Evolutionary conservation across 2,888 invertebrate species (phyloP).

Genomic region (Parnassius smintheus): DNA sequence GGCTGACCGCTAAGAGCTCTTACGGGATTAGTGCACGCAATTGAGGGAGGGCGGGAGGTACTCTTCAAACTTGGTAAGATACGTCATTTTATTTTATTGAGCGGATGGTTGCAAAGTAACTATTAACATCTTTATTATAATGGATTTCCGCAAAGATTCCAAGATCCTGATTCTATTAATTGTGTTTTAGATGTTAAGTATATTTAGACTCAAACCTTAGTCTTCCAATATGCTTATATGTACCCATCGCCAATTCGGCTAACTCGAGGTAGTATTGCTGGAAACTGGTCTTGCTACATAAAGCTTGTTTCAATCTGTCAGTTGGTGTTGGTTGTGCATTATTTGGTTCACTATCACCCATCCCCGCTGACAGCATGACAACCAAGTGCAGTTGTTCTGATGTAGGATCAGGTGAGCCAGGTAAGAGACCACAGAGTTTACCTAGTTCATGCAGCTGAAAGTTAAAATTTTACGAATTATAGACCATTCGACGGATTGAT

Average conservation of each 20-base stretch:
- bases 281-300: constrained; percentile 94
- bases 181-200: too few species aligned
- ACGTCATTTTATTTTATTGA: too few species aligned
- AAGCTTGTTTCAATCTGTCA: constrained; percentile 92
- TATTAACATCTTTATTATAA: too few species aligned
- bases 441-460: constrained; percentile 90
- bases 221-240: constrained; percentile 95
- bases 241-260: constrained; percentile 97
- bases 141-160: too few species aligned
- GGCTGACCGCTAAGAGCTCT: too few species aligned
- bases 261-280: constrained; percentile 95
- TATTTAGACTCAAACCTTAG: constrained; percentile 57
- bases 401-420: constrained; percentile 87
- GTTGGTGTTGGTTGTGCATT: constrained; percentile 82
- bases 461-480: neutral
- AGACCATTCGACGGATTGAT: too few species aligned
- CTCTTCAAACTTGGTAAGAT: too few species aligned
- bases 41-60: too few species aligned
- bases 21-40: too few species aligned
- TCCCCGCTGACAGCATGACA: constrained; percentile 94
- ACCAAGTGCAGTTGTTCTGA: constrained; percentile 95
- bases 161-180: too few species aligned
- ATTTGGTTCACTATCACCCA: constrained; percentile 86
- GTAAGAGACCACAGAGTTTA: constrained; percentile 93
- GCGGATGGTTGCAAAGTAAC: too few species aligned